These are phyloP conservation scores for Melitaea athalia DNA, from an alignment of 2,888 invertebrate species.

Conservation along the genomic window DNA sequence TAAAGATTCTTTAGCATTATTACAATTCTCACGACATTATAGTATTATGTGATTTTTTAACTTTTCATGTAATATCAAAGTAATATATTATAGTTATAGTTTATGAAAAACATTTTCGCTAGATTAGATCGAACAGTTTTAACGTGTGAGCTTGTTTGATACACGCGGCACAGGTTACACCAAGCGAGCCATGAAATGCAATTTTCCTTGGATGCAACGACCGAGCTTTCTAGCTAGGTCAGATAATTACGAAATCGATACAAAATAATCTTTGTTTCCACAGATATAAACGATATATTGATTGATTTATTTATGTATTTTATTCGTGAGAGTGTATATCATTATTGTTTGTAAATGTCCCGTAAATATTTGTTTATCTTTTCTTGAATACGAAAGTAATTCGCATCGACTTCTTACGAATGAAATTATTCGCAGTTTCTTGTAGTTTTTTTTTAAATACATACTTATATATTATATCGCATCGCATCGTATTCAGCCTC, in stretches of 20 bases:
- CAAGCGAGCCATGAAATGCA: constrained; percentile 63
- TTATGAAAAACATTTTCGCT: neutral
- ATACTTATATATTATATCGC: too few species aligned
- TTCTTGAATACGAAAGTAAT: too few species aligned
- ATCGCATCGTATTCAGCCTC: too few species aligned
- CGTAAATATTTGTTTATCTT: too few species aligned
- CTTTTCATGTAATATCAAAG: too few species aligned
- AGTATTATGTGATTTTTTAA: too few species aligned
- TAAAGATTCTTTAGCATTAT: too few species aligned
- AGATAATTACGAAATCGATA: constrained; percentile 35
- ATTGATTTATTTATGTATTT: neutral
- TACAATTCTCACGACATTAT: too few species aligned
- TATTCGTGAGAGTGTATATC: neutral
- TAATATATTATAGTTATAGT: neutral
- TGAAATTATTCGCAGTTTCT: too few species aligned
- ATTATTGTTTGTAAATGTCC: too few species aligned
- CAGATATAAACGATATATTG: neutral
- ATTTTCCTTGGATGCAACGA: constrained; percentile 59
- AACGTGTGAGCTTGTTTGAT: constrained; percentile 12
- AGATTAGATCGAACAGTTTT: constrained; percentile 7
- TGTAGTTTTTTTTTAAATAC: too few species aligned
- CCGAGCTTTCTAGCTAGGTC: constrained; percentile 42
- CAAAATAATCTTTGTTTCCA: constrained; percentile 12
- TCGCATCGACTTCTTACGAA: too few species aligned
- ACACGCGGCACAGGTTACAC: constrained; percentile 36